Evolutionary conservation across 1,140 invertebrate genomes (phyloP), one percentile per base, ranked within the genome.

Genomic region (Lordiphosa mommai): DNA sequence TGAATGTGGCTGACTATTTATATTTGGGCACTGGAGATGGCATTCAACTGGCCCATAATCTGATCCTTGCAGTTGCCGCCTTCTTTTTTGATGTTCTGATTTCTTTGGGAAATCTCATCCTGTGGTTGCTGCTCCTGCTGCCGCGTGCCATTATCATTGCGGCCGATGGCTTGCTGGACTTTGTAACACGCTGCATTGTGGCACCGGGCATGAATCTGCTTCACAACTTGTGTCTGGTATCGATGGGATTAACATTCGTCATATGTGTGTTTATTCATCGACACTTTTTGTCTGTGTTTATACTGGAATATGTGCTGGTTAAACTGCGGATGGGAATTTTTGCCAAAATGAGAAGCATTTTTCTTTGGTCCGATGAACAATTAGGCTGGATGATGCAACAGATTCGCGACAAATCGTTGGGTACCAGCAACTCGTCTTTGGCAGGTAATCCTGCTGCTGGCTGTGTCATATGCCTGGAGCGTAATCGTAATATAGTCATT

Each of bases 381-480:
- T 10, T 72, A 1, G 37, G 13, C 0, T 43, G 60, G 17, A n/a
- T 69, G n/a, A 29, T 49, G 14, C 29, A 59, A 4, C 58, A 14
- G 2, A 1, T 52, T 0, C 10, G 47, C 5, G 38, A 38, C 36
- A 9, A 12, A 4, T 27, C n/a, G 1, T 4, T 1, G 4, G 17
- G 16, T 3, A 16, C 9, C 0, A 34, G 40, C 3, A 7, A 1
- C 23, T 27, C 23, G 23, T 7, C 23, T 0, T 6, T 33, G 0
- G n/a, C 4, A 13, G 12, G 10, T 8, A 13, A n/a, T 14, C 29
- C 16, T 4, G 30, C 16, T 4, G 30, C 29, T 32, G 14, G 3
- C 10, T 80, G 76, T 55, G 77, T 82, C 6, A 44, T 82, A 3
- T 82, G 76, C 56, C 10, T 76, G 48, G 61, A 72, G 3, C 67